Percentiles rank a stretch among this genome's conserved stretches.
Conservation (phyloP, 2,888 invertebrate genomes). For the Spilosoma lubricipeda region DNA sequence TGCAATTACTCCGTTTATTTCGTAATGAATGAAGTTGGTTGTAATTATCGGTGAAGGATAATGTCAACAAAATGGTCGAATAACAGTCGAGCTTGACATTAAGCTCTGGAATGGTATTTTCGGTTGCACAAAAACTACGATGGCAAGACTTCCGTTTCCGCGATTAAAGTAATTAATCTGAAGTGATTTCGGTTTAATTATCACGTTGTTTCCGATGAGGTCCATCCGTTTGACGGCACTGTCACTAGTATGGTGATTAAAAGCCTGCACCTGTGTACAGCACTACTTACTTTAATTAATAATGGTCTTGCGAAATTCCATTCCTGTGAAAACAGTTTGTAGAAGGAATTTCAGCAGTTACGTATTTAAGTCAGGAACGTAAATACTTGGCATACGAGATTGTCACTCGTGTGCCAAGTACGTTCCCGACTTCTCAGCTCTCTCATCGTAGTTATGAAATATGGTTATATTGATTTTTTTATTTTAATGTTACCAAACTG, state of each 20-base stretch:
- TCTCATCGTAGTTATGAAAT: background rate
- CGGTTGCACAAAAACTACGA: slow-evolving; percentile 61
- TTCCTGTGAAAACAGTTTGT: slow-evolving; percentile 6
- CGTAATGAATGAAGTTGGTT: slow-evolving; percentile 33
- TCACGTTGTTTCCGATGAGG: slow-evolving; percentile 73
- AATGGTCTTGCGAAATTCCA: background rate
- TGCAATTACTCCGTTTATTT: slow-evolving; percentile 22
- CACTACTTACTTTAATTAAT: slow-evolving; percentile 13
- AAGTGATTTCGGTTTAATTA: slow-evolving; percentile 81
- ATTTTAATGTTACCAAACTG: background rate
- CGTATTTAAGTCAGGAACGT: background rate
- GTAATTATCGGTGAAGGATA: slow-evolving; percentile 40
- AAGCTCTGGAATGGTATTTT: slow-evolving; percentile 67
- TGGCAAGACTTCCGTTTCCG: slow-evolving; percentile 79
- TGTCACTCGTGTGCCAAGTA: background rate
- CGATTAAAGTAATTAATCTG: slow-evolving; percentile 81
- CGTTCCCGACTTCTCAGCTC: background rate
- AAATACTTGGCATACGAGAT: background rate
- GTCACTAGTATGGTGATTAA: slow-evolving; percentile 19
- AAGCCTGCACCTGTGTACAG: slow-evolving; percentile 12
- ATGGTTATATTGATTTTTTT: background rate
- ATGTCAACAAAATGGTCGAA: slow-evolving; percentile 49
- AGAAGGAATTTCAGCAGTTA: background rate
- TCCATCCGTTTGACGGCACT: slow-evolving; percentile 61
- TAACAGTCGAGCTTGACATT: slow-evolving; percentile 65